Percentiles rank a stretch among this genome's conserved stretches.
These are phyloP conservation scores for Cricetomys ansorgei DNA, from an alignment of 2,113 vertebrate species.

Conservation along the genomic window DNA sequence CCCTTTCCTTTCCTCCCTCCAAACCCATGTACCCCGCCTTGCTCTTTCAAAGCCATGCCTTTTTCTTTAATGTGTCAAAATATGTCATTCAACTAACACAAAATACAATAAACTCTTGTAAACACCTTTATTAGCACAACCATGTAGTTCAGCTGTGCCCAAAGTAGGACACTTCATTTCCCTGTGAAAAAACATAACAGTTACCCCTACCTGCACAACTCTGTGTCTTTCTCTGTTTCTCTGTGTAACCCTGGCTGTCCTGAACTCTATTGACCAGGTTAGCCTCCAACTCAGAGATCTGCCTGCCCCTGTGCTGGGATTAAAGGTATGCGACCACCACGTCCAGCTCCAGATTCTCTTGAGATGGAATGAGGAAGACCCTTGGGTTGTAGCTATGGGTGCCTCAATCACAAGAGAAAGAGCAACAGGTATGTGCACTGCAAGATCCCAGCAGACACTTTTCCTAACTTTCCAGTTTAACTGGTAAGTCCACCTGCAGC, in stretches of 20 bases:
- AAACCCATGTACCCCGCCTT: too few relatives aligned
- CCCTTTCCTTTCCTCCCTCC: neutral
- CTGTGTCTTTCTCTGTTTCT: neutral
- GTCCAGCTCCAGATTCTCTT: neutral
- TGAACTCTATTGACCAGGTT: neutral
- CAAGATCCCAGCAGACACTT: constrained; percentile 3
- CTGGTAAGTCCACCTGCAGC: neutral
- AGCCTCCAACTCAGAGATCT: neutral
- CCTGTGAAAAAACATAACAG: neutral
- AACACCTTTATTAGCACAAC: constrained; percentile 13
- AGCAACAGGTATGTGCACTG: neutral
- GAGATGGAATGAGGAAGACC: constrained; percentile 36
- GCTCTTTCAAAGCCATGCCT: neutral
- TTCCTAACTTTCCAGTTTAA: neutral
- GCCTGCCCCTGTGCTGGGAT: neutral
- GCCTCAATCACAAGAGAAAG: constrained; percentile 20
- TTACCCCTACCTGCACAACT: rapidly evolving
- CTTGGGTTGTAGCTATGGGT: neutral
- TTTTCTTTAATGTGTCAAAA: neutral
- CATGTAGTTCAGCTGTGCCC: neutral
- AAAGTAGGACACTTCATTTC: neutral
- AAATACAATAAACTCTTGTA: neutral
- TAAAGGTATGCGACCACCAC: neutral
- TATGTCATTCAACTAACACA: constrained; percentile 22
- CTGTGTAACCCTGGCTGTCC: neutral